phyloP scores from a whole-genome alignment of 2,113 vertebrate species.

The Uropsilus gracilis region DNA sequence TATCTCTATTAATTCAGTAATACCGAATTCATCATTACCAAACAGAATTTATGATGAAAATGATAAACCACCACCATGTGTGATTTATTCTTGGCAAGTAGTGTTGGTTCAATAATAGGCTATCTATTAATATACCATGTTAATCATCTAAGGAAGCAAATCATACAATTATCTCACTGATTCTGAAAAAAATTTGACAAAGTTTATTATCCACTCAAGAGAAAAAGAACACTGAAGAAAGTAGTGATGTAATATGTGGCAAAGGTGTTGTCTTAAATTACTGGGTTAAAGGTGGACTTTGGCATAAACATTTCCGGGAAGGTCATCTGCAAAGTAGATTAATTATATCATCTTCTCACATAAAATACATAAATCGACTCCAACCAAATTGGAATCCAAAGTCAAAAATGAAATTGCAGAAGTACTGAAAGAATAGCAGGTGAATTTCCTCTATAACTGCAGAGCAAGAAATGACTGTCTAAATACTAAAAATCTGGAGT shows the following conservation, averaged over 20 bases:
- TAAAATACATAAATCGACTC: neutral
- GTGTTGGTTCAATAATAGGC: neutral
- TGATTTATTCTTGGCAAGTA: neutral
- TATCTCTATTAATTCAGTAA: neutral
- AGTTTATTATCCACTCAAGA: neutral
- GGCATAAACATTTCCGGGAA: neutral
- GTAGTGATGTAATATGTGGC: constrained; percentile 3
- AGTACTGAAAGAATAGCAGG: neutral
- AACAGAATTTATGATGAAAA: neutral
- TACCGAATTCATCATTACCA: neutral
- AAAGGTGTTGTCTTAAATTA: neutral
- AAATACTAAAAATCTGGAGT: neutral
- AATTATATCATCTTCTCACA: neutral
- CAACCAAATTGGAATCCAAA: neutral
- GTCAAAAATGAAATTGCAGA: neutral
- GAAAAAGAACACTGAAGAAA: neutral
- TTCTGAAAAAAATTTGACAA: neutral
- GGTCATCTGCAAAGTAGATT: neutral
- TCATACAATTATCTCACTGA: neutral
- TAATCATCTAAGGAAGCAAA: neutral
- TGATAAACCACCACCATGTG: neutral
- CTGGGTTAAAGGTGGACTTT: neutral
- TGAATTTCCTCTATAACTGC: neutral
- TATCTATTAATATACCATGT: neutral
- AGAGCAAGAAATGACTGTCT: neutral